phyloP scores from a whole-genome alignment of 2,113 vertebrate species.

The Panthera tigris region DNA sequence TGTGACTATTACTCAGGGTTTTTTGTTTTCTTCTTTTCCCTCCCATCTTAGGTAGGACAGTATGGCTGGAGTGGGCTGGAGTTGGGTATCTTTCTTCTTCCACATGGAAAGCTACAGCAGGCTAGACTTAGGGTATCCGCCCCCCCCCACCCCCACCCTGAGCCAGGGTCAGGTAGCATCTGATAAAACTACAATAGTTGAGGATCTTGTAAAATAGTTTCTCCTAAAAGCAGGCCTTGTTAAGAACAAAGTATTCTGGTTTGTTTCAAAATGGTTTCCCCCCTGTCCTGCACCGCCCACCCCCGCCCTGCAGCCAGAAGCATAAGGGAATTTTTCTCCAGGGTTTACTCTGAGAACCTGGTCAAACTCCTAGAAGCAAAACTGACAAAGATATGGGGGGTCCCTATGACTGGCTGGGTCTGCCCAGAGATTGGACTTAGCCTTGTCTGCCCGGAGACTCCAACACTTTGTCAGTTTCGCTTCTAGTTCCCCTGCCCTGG shows the following conservation, averaged over 20 bases:
- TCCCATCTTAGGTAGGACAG: background rate
- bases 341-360: background rate
- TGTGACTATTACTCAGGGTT: too few species aligned
- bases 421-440: background rate
- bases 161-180: background rate
- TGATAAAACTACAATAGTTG: background rate
- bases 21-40: background rate
- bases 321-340: too few species aligned
- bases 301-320: background rate
- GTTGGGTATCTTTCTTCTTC: background rate
- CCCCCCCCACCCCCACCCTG: background rate
- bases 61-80: background rate
- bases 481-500: rapidly evolving
- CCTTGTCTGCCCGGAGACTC: background rate
- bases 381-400: too few species aligned
- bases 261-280: background rate
- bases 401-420: rapidly evolving
- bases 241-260: background rate
- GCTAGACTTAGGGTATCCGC: background rate
- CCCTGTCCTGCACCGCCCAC: rapidly evolving
- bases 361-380: background rate
- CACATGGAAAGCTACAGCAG: background rate
- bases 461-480: rapidly evolving
- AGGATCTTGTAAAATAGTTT: background rate
- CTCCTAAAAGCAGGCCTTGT: background rate